Evolutionary conservation across 2,113 vertebrate species (phyloP).

Genomic region (Esox niger): DNA sequence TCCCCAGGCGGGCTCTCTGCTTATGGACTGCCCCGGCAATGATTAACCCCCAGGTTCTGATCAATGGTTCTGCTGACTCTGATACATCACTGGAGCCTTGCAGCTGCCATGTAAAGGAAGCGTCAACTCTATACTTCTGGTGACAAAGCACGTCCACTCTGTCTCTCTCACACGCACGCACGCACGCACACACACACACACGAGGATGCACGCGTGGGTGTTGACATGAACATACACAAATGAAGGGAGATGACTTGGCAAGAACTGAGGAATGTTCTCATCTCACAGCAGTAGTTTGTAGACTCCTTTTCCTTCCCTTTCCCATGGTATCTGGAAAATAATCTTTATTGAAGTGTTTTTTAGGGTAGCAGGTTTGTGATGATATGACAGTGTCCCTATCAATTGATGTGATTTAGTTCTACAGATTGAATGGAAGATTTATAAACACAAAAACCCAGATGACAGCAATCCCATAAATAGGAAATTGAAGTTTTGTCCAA

Average conservation of each 20-base stretch:
- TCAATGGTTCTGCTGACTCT: slow-evolving; percentile 80
- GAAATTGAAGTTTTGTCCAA: slow-evolving; percentile 37
- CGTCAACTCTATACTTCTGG: slow-evolving; percentile 61
- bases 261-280: slow-evolving; percentile 33
- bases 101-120: slow-evolving; percentile 80
- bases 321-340: background rate
- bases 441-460: too few species aligned
- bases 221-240: background rate
- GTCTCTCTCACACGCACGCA: slow-evolving; percentile 47
- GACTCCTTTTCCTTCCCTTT: background rate
- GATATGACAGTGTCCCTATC: too few species aligned
- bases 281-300: slow-evolving; percentile 12
- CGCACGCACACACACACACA: slow-evolving; percentile 11
- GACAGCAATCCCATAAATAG: slow-evolving; percentile 40
- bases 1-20: slow-evolving; percentile 55
- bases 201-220: background rate
- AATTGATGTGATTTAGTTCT: too few species aligned
- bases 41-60: slow-evolving; percentile 76
- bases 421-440: too few species aligned
- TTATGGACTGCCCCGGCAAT: slow-evolving; percentile 70
- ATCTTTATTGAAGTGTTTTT: too few species aligned
- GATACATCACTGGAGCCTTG: slow-evolving; percentile 74
- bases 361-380: background rate
- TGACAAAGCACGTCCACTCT: slow-evolving; percentile 70
- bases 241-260: background rate